These are phyloP conservation scores for Choloepus hoffmanni DNA, from an alignment of 2,113 vertebrate species.

Conservation along the genomic window DNA sequence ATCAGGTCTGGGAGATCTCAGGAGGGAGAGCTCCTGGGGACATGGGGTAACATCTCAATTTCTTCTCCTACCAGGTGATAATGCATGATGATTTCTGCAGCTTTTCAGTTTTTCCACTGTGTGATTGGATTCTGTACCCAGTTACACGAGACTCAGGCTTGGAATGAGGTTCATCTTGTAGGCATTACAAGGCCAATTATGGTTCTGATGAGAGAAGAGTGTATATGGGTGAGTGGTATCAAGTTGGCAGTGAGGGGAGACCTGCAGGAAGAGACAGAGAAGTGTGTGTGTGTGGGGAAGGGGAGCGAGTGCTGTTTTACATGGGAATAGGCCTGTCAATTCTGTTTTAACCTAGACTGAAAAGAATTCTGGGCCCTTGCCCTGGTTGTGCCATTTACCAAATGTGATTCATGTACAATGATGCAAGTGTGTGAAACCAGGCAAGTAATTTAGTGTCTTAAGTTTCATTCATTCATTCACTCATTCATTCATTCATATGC, in stretches of 20 bases:
- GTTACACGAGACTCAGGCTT: neutral
- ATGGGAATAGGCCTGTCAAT: neutral
- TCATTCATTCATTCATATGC: neutral
- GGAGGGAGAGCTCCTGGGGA: neutral
- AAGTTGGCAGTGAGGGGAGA: neutral
- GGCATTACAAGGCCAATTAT: neutral
- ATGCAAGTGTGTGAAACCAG: neutral
- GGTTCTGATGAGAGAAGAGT: neutral
- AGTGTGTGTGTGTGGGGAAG: neutral
- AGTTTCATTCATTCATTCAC: neutral
- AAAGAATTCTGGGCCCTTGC: neutral
- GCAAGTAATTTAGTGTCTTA: neutral
- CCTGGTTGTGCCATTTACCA: constrained; percentile 3
- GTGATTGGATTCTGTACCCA: neutral
- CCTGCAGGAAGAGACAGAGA: neutral
- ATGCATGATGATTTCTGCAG: neutral
- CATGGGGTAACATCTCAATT: neutral
- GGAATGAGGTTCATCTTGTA: neutral
- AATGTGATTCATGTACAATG: neutral
- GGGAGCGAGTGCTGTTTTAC: neutral
- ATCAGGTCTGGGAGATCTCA: neutral
- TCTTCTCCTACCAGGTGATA: neutral
- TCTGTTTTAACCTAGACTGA: neutral
- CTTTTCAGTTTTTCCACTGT: neutral
- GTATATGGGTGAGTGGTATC: neutral